Percentiles rank a stretch among this genome's conserved stretches.
phyloP scores from a whole-genome alignment of 2,888 invertebrate genomes.

The Selenia dentaria region DNA sequence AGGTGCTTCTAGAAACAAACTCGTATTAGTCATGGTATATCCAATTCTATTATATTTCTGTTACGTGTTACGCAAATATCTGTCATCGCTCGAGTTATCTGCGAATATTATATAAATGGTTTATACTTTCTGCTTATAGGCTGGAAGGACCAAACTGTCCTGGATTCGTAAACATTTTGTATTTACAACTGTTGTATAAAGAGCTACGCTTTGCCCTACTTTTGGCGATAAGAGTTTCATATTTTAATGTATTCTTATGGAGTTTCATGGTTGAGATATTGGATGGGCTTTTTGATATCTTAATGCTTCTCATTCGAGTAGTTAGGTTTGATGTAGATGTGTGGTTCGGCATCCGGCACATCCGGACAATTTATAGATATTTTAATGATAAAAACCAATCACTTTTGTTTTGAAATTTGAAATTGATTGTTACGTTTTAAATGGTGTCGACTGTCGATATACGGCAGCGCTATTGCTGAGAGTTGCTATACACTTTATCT shows the following conservation, averaged over 20 bases:
- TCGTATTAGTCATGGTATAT: no score
- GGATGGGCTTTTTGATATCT: slow-evolving; percentile 13
- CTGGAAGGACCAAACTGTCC: neutral
- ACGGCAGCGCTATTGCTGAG: no score
- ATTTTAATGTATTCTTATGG: slow-evolving; percentile 25
- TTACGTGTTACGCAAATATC: no score
- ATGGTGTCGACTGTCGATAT: no score
- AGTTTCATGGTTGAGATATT: slow-evolving; percentile 24
- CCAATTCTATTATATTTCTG: no score
- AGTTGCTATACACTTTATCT: no score
- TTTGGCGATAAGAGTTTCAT: slow-evolving; percentile 12
- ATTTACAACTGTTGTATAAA: neutral
- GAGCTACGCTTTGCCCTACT: slow-evolving; percentile 7
- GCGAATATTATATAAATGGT: neutral
- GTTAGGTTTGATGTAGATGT: slow-evolving; percentile 7
- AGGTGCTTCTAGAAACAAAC: no score
- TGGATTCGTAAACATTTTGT: neutral
- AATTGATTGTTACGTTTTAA: no score
- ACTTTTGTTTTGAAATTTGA: no score
- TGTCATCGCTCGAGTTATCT: neutral
- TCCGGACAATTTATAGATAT: neutral
- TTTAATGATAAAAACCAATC: no score
- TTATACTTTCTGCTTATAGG: neutral
- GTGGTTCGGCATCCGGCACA: no score
- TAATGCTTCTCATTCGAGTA: slow-evolving; percentile 9